Base-by-base conservation (phyloP, 30 jellyfish, hydroid and myxozoan species). In the Clytia hemisphaerica region DNA sequence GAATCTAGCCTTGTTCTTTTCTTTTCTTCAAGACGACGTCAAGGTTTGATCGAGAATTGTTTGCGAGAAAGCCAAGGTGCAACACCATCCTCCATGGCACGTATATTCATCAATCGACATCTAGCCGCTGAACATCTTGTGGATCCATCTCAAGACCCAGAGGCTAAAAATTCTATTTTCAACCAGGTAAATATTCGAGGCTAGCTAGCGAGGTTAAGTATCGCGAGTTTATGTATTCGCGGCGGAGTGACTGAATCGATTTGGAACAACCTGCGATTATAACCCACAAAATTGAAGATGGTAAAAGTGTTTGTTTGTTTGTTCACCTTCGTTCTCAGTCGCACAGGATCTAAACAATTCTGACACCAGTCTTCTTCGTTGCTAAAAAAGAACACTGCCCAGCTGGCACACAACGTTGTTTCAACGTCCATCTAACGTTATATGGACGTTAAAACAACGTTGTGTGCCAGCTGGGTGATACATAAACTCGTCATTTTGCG, bases 71-170 rank as follows among this genome's bases (percentile, higher is more conserved):
- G 90, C 19, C 89, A 76, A 44, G 81, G 83, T 69, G 48, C 88
- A 76, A 38, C 89, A 61, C 79, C 82, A 3, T 45, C 85, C 9
- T 59, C 37, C 67, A 74, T 71, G 33, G 90, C 95, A 24, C 71
- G 74, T 51, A 77, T 85, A 32, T 85, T 60, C 50, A 37, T 85
- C 45, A 85, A 85, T 72, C 95, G 95, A 3, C 95, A 85, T 63
- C 34, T 53, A 1, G 95, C 95, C 6, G 95, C 95, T 16, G 90
- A 85, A 60, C 95, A 85, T 50, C 80, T 85, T 19, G 93, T 85
- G 28, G 75, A 85, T 54, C 95, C 95, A 27, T 48, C 80, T 15
- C 47, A 47, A 27, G 95, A 85, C 32, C 93, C 90, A 28, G 89
- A 76, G 15, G 95, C 93, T 7, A 77, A 72, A 35, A 81, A 78